Evolutionary conservation across 2,888 invertebrate species (phyloP).

Genomic region (Alcis repandata): DNA sequence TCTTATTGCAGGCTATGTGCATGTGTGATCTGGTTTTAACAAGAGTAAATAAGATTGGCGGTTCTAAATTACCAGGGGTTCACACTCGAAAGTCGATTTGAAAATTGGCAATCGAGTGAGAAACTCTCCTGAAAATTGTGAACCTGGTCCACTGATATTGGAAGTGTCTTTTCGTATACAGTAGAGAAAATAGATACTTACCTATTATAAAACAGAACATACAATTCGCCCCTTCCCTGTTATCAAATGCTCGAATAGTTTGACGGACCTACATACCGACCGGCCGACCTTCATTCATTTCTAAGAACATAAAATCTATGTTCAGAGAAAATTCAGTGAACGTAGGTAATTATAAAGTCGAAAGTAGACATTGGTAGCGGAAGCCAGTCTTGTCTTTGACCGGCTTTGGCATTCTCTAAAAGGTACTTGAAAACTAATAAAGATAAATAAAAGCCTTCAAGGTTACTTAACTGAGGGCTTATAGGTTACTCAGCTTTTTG

Average conservation of each 20-base stretch:
- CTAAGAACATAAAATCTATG: no score
- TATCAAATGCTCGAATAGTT: no score
- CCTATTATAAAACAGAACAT: no score
- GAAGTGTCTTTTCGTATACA: no score
- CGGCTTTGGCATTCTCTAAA: conserved; percentile 8
- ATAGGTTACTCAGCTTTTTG: background rate
- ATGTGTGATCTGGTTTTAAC: conserved; percentile 14
- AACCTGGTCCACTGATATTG: no score
- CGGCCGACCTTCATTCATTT: no score
- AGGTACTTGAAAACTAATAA: background rate
- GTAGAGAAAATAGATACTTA: no score
- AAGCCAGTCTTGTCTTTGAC: conserved; percentile 17
- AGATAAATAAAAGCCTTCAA: background rate
- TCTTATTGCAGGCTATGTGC: conserved; percentile 10
- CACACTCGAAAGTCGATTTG: conserved; percentile 6
- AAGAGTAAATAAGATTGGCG: background rate
- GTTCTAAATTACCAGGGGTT: background rate
- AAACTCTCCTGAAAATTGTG: no score
- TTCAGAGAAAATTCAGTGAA: background rate
- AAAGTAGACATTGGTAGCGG: conserved; percentile 11
- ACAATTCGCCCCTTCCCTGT: no score
- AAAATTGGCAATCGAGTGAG: background rate
- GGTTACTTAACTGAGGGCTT: background rate
- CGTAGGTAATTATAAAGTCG: background rate
- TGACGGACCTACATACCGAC: no score